These are phyloP conservation scores for Marcusenius ussheri DNA, from an alignment of 2,113 vertebrate genomes.

Conservation along the genomic window DNA sequence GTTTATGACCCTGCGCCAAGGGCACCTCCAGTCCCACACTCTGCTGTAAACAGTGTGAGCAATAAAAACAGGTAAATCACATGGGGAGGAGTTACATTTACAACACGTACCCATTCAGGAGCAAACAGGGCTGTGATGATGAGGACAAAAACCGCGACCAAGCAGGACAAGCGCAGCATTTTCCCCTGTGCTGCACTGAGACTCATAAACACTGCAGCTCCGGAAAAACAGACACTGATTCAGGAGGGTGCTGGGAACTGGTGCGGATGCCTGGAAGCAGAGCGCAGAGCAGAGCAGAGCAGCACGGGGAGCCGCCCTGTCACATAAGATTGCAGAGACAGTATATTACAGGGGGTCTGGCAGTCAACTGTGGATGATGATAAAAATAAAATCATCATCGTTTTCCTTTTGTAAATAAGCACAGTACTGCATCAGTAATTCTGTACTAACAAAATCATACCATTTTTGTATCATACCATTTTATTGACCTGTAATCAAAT, in stretches of 20 bases:
- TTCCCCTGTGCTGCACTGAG: not conserved
- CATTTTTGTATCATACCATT: not conserved
- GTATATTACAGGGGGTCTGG: not conserved
- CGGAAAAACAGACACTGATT: not conserved
- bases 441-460: not conserved
- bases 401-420: not conserved
- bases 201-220: not conserved
- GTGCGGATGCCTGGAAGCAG: not conserved
- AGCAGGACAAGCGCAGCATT: not conserved
- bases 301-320: not conserved
- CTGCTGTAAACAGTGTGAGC: not conserved
- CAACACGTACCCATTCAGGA: not conserved
- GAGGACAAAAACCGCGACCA: not conserved
- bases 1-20: not conserved
- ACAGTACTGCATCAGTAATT: not conserved
- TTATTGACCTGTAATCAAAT: not conserved
- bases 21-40: not conserved
- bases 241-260: not conserved
- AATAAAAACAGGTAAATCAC: not conserved
- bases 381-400: not conserved
- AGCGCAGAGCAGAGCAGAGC: not conserved
- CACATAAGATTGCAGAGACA: not conserved
- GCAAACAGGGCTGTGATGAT: not conserved
- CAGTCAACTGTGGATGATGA: not conserved
- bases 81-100: not conserved